These are phyloP conservation scores for Danio rerio DNA, from an alignment of 2,113 vertebrate species.

Conservation along the genomic window GRCz12tu NC_133198.1:32063501-32064000, in stretches of 20 bases:
- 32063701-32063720: constrained; percentile 67
- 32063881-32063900: constrained; percentile 84
- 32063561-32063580: constrained; percentile 31
- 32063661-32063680: constrained; percentile 70
- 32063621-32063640: constrained; percentile 65
- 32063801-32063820: constrained; percentile 64
- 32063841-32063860: constrained; percentile 85
- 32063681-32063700: constrained; percentile 74
- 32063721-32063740: constrained; percentile 79
- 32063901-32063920: constrained; percentile 86
- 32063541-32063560: constrained; percentile 74
- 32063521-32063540: constrained; percentile 70
- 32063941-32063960: constrained; percentile 82
- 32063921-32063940: constrained; percentile 86
- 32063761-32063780: constrained; percentile 75
- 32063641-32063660: constrained; percentile 55
- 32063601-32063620: constrained; percentile 79
- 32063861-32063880: constrained; percentile 84
- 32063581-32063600: constrained; percentile 68
- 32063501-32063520: constrained; percentile 77
- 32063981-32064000: constrained; percentile 74
- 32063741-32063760: constrained; percentile 82
- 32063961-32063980: constrained; percentile 73
- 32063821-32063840: constrained; percentile 83
- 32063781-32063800: constrained; percentile 71